Evolutionary conservation across 2,797 vertebrate genomes (phyloP), one percentile per base, ranked within the genome.

Genomic region (Enoplosus armatus): DNA sequence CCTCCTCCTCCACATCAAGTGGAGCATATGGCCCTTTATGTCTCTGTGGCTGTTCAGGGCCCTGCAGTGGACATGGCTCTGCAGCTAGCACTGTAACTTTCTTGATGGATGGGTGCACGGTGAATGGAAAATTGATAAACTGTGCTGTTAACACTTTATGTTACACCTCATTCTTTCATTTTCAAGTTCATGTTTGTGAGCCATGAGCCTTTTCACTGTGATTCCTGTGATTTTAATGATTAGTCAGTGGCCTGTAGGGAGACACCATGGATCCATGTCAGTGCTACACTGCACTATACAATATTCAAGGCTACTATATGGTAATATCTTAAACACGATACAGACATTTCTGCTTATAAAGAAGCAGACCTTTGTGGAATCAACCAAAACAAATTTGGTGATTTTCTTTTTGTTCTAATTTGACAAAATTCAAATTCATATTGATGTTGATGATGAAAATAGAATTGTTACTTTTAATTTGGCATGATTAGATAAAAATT

Each of bases 41-140:
- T 77, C 6, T 61, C 18, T 58, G 8, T 64, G 58, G 37, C 24
- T 54, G 43, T 16, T 75, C 10, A 77, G 82, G 83, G 82, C 89
- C 85, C 72, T 84, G 87, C 87, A 71, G 85, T 78, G 79, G 83
- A 85, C 65, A 68, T 74, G 82, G 67, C 75, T 85, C 10, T 74
- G 58, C 63, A 76, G 80, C 59, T 56, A 61, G 24, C 64, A 63
- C 70, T 68, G 59, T 47, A 80, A 89, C 86, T 88, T 92, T 88
- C 6, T 70, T 37, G 6, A 33, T 60, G 50, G n/a, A 55, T 35
- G 27, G 20, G 59, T 50, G 66, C 35, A 74, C 33, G 62, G 22
- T 45, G 12, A 26, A 26, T 60, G 51, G 53, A 51, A 11, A 76
- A 80, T 53, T 0, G 56, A 67, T 62, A 3, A 56, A 16, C 33